Base-by-base conservation (phyloP, 2,113 vertebrate genomes). In the Enhydra lutris region DNA sequence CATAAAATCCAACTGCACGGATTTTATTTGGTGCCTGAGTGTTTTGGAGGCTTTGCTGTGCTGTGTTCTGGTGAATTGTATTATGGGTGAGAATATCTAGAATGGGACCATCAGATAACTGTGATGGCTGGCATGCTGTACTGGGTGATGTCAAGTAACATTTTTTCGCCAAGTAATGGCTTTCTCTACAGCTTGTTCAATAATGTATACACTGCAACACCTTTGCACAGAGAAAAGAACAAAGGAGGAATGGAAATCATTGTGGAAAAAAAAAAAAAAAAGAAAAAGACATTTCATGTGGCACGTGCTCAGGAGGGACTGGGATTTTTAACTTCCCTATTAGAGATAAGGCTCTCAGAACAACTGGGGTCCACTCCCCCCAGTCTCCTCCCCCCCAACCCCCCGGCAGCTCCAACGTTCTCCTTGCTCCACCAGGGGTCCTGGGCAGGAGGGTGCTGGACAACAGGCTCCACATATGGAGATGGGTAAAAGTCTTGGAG, bases 171-270 rank as follows among this genome's bases (percentile, higher is more conserved):
- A 84, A 65, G 71, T 47, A 81, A 89, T 78, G 65, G 55, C 74
- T 94, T 94, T 85, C 91, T 81, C 50, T 39, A 34, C 24, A 61
- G 81, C 21, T 45, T 92, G 34, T 42, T 96, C 91, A 91, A 91
- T 97, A 91, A 93, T 65, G 57, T 57, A 85, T 65, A 85, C 71
- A 71, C 71, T 39, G n/a, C 65, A 91, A 78, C 15, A 96, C 42
- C n/a, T 61, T 36, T 52, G 63, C 34, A 55, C 1, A 8, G 80
- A 59, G 11, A 61, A 67, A 76, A 31, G 55, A 74, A 74, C 24
- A 88, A 71, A 80, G 29, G 39, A 90, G 21, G 11, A 90, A 59
- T 11, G 14, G 14, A 97, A 82, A 65, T 7, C 7, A 31, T 14
- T 3, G 1, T 42, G 20, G 0, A 6, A 8, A 23, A 47, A 47